A percentile compares a stretch with the other conserved stretches of the same genome.
These are phyloP conservation scores for Silurus lanzhouensis DNA, from an alignment of 2,797 vertebrate species.

Conservation along the genomic window DNA sequence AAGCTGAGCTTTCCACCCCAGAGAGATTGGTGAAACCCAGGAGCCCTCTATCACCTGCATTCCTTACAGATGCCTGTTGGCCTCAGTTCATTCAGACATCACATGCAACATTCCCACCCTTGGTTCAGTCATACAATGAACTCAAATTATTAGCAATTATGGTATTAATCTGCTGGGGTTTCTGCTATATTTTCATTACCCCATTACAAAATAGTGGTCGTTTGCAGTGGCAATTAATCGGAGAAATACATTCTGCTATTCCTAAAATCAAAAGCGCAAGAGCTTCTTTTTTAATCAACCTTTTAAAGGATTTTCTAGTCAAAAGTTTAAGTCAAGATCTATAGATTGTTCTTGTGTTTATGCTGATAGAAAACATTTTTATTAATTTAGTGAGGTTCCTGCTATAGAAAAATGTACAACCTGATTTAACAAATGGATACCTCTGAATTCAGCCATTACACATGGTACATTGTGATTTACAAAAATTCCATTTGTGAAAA, in stretches of 20 bases:
- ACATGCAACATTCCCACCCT: constrained; percentile 1
- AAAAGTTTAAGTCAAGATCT: neutral
- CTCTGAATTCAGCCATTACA: neutral
- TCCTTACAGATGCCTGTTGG: constrained; percentile 22
- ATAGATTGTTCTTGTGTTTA: neutral
- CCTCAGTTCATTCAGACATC: constrained; percentile 25
- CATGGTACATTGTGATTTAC: neutral
- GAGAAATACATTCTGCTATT: neutral
- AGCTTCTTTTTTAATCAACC: neutral
- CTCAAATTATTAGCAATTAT: neutral
- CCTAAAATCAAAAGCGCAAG: neutral
- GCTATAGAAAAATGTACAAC: neutral
- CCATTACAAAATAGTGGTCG: neutral
- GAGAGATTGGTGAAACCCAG: constrained; percentile 5
- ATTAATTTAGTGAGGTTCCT: neutral
- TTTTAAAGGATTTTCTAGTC: no score
- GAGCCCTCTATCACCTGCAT: neutral
- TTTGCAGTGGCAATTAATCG: neutral
- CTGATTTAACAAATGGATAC: neutral
- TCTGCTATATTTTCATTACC: neutral
- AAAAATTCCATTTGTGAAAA: no score
- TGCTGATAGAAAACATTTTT: neutral
- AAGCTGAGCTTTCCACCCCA: constrained; percentile 10
- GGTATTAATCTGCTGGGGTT: neutral
- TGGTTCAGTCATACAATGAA: neutral